Base-by-base conservation (phyloP, 2,797 vertebrate genomes). In the Pseudomugil gertrudae region DNA sequence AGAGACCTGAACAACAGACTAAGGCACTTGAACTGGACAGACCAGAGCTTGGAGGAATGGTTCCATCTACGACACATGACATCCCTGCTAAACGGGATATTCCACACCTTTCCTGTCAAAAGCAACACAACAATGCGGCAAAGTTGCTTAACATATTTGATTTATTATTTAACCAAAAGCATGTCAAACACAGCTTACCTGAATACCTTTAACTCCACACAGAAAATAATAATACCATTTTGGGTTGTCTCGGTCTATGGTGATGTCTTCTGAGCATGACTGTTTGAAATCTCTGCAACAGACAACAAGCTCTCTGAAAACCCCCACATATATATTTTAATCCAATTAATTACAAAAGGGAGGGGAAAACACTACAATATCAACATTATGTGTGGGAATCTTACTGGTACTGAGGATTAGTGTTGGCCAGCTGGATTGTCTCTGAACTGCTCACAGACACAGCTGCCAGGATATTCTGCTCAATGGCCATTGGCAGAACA, bases 401-500 rank as follows among this genome's bases (percentile, higher is more conserved):
- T 91, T 92, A 98, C 98, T 72, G 88, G 87, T 98, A 99, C 0
- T 88, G 85, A 64, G 95, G 92, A 75, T 94, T 95, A 68, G 87
- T 93, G 81, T 99, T 99, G 76, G 95, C 89, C 86, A 99, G 84
- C 13, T 94, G 91, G 50, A 98, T 92, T 29, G 64, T 88, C 40
- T 91, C 82, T n/a, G 92, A 93, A 63, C 87, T 86, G 50, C 94
- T 94, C 65, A 95, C 89, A 47, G 95, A 95, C 75, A 96, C 96
- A 15, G 97, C 97, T 78, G 96, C 94, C 21, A 99, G 85, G 78
- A 99, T 96, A 73, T 94, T 97, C 87, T 96, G 97, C 70, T 99
- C 97, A 78, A 99, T 93, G 54, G 97, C 98, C 98, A 99, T 98
- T 0, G 98, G 98, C 71, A 99, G 95, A 66, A 99, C 98, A 72